Evolutionary conservation across 2,797 vertebrate species (phyloP), one percentile per base, ranked within the genome.

Genomic region (Muscicapa striata): DNA sequence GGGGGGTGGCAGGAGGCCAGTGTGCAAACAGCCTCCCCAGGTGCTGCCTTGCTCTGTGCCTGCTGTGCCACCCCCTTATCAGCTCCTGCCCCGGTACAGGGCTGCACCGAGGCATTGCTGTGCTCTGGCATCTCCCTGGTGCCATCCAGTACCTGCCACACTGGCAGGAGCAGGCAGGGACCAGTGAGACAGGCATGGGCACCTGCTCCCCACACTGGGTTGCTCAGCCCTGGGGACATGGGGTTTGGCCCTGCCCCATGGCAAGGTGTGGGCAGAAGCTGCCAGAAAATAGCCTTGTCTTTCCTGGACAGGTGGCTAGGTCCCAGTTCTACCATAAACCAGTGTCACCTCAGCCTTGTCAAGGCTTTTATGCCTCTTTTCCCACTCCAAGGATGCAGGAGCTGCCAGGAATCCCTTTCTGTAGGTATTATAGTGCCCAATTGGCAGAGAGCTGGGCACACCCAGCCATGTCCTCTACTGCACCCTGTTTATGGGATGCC

Each of bases 81-180:
- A 14, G 86, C 68, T 63, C 68, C 80, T 23, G 52, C 15, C 5
- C 0, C 0, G 66, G 89, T 32, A 84, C 21, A 0, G 51, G 61
- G 52, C 86, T 87, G 85, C 13, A n/a, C 88, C 0, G 0, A 41
- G 48, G 23, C 21, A 6, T 5, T 1, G 11, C 46, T 0, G 0
- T 5, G 22, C 23, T 24, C 74, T 8, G 8, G 58, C 40, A 30
- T 12, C n/a, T 36, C 41, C 32, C 59, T 0, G 0, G 70, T 20
- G 16, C 34, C 34, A 11, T 13, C 54, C 41, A n/a, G 70, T 32
- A 32, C 66, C 34, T 54, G 36, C 6, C 26, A 15, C 1, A 1
- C 11, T 17, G 30, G 15, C 11, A 3, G 24, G 41, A 67, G n/a
- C 49, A 32, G 61, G 6, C 2, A 8, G 34, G 36, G 68, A 58